phyloP scores from a whole-genome alignment of 92 coral and sea anemone species.

The Parazoanthus darwini region DNA sequence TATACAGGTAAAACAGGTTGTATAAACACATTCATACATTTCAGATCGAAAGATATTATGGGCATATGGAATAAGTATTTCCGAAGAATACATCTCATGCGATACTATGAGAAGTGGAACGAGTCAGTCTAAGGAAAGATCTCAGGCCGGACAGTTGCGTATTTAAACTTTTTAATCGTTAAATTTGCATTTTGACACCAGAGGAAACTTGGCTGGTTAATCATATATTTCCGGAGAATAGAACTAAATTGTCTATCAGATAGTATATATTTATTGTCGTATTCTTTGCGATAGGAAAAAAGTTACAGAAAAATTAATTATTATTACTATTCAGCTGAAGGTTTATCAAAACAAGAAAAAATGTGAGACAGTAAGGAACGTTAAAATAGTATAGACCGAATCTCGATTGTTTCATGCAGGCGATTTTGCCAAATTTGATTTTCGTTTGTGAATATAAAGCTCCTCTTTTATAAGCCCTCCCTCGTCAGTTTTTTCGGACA shows the following conservation, averaged over 20 bases:
- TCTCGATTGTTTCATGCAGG: neutral
- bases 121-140: neutral
- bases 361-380: neutral
- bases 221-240: neutral
- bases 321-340: neutral
- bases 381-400: neutral
- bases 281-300: neutral
- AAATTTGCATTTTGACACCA: neutral
- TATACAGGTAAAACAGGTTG: no score
- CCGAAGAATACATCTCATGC: neutral
- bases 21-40: no score
- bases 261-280: slow-evolving; percentile 20
- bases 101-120: neutral
- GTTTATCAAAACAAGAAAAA: neutral
- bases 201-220: neutral
- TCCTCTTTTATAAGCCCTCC: neutral
- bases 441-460: neutral
- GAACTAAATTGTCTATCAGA: neutral
- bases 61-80: no score
- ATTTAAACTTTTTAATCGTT: slow-evolving; percentile 11
- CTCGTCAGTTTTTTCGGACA: neutral
- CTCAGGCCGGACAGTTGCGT: neutral
- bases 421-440: neutral
- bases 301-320: neutral
- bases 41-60: no score